Evolutionary conservation across 2,888 invertebrate species (phyloP).

Genomic region (Ephialtes manifestator): DNA sequence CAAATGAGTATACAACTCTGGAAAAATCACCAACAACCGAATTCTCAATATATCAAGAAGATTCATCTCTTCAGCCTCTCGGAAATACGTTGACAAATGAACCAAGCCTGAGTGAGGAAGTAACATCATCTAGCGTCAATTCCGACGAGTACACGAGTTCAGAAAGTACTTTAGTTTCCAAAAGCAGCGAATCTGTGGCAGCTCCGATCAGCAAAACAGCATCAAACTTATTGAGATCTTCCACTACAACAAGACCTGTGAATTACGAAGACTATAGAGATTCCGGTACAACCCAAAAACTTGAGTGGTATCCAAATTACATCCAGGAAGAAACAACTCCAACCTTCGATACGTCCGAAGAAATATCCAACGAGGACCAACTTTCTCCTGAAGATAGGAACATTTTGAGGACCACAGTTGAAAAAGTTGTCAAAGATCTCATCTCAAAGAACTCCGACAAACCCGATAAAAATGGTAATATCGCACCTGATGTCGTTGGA

Average conservation of each 20-base stretch:
- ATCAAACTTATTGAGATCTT: neutral
- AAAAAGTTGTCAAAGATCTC: slow-evolving; percentile 77
- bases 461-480: slow-evolving; percentile 38
- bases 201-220: neutral
- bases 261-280: neutral
- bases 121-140: neutral
- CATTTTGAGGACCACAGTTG: slow-evolving; percentile 72
- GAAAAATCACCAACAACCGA: neutral
- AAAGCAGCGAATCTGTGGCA: neutral
- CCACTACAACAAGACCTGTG: neutral
- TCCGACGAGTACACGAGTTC: neutral
- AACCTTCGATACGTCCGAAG: neutral
- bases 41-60: neutral
- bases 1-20: neutral
- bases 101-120: neutral
- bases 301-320: neutral
- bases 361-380: neutral
- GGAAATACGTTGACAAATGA: neutral
- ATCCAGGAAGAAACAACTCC: neutral
- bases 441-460: slow-evolving; percentile 59
- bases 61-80: neutral
- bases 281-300: neutral
- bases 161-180: neutral
- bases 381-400: slow-evolving; percentile 59
- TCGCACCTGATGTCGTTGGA: slow-evolving; percentile 57